Base-by-base conservation (phyloP, 1,140 invertebrate species). In the Lerema accius region DNA sequence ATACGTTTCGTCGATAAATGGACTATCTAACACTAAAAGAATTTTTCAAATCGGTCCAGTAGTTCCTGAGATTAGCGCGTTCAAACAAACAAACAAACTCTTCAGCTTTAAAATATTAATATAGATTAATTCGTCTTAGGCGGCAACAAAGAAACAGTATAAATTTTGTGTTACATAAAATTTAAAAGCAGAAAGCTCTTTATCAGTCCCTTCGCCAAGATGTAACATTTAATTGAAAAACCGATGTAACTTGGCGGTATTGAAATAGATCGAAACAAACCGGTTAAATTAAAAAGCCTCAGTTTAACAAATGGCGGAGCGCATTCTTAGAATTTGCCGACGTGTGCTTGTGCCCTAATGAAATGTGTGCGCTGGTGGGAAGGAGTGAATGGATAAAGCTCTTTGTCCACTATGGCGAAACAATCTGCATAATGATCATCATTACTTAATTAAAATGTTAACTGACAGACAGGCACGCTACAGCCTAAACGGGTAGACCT, bases 241-340 rank as follows among this genome's bases (percentile, higher is more conserved):
- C 16, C 10, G 43, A 55, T 42, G 19, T 40, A 59, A 59, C 17
- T n/a, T 37, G 1, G 43, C 6, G 56, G 45, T 59, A 49, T 59
- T 11, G 56, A 26, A 42, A 59, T 17, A 19, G 32, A 59, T 59
- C 43, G 56, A 59, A 48, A 39, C 56, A 48, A 39, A 59, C 56
- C 56, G 56, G 19, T 48, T 59, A 59, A 59, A 59, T 59, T 59
- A 59, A 59, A 59, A 59, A 59, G 40, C 26, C 43, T 17, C 43
- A 26, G 28, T 28, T 32, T 59, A 35, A 59, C 56, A 59, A 59
- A 59, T 59, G 56, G 28, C 45, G 43, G 56, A 46, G 26, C 55
- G 56, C 43, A 59, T 59, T 59, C 55, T 59, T 59, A 59, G 55
- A 48, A 59, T 59, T 59, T 59, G 55, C 55, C 46, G 55, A 48